Evolutionary conservation across 2,888 invertebrate species (phyloP).

Genomic region (Brenthis ino): DNA sequence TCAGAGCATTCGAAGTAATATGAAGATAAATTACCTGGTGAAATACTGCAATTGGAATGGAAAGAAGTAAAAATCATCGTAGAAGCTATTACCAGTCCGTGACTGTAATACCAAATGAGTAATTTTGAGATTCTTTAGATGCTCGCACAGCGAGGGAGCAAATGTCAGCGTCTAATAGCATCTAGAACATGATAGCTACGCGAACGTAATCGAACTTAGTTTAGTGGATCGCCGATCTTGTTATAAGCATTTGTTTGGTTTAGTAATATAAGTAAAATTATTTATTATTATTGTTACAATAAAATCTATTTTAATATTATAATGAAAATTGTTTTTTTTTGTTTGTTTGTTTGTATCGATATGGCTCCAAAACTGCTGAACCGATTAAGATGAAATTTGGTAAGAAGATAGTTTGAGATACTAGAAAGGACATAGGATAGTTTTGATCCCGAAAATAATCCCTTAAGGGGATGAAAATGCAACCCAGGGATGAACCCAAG

Average conservation of each 20-base stretch:
- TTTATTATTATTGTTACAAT: background rate
- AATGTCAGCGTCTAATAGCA: slow-evolving; percentile 78
- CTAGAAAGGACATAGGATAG: too few relatives aligned
- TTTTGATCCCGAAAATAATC: too few relatives aligned
- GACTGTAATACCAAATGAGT: slow-evolving; percentile 79
- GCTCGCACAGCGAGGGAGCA: slow-evolving; percentile 64
- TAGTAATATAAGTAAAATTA: slow-evolving; percentile 24
- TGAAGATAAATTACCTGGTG: slow-evolving; percentile 73
- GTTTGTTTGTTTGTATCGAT: too few relatives aligned
- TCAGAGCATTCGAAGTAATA: slow-evolving; percentile 49
- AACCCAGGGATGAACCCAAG: too few relatives aligned
- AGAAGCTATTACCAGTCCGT: slow-evolving; percentile 66
- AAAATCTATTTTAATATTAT: background rate
- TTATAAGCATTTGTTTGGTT: slow-evolving; percentile 39
- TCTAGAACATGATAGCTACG: slow-evolving; percentile 68
- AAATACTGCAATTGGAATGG: slow-evolving; percentile 77
- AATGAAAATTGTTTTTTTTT: too few relatives aligned
- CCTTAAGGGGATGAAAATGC: too few relatives aligned
- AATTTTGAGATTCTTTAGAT: slow-evolving; percentile 79
- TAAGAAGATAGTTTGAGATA: too few relatives aligned
- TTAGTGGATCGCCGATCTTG: slow-evolving; percentile 44
- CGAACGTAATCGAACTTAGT: slow-evolving; percentile 66
- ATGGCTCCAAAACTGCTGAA: too few relatives aligned
- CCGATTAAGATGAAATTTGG: too few relatives aligned
- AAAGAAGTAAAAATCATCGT: slow-evolving; percentile 81